Percentiles rank a stretch among this genome's conserved stretches.
These are phyloP conservation scores for Limnothrissa miodon DNA, from an alignment of 2,113 vertebrate genomes.

Conservation along the genomic window DNA sequence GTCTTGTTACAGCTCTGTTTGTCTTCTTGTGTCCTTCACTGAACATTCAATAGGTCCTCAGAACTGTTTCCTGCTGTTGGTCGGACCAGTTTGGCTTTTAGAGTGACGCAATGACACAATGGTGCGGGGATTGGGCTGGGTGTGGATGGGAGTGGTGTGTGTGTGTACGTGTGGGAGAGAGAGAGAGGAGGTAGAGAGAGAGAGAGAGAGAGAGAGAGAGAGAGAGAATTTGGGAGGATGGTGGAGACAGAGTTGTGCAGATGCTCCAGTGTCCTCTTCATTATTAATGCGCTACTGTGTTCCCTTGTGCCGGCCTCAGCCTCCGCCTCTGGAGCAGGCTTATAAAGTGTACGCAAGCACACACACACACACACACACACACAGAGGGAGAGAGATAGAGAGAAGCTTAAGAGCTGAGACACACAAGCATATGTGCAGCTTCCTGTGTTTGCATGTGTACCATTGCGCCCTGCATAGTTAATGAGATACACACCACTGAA, in stretches of 20 bases:
- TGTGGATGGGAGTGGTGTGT: background rate
- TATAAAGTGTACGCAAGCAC: background rate
- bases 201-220: background rate
- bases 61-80: background rate
- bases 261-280: background rate
- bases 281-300: constrained; percentile 16
- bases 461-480: no score
- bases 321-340: background rate
- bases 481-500: no score
- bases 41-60: background rate
- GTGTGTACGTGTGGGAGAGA: background rate
- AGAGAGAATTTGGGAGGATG: background rate
- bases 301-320: background rate
- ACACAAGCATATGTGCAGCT: background rate
- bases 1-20: background rate
- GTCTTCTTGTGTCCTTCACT: background rate
- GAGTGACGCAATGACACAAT: background rate
- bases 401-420: background rate
- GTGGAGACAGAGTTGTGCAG: background rate
- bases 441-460: no score
- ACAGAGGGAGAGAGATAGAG: background rate
- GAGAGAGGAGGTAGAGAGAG: background rate
- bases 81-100: background rate
- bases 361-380: background rate
- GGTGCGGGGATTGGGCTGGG: background rate